Conservation (phyloP, 2,797 vertebrate genomes). For the Euthynnus affinis region DNA sequence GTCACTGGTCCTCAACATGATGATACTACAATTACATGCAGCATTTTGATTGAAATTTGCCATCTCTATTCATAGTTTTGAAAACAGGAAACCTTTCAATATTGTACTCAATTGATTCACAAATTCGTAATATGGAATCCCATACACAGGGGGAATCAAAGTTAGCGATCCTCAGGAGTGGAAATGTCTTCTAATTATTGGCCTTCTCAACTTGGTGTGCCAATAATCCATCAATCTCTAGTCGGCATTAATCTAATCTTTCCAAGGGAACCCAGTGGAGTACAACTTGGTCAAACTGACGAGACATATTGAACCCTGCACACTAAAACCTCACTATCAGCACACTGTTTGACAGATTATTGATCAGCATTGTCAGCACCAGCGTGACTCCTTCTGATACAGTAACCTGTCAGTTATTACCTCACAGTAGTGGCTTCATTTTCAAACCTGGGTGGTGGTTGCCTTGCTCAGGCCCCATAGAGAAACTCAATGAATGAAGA, state of each 20-base stretch:
- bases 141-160: conserved; percentile 1
- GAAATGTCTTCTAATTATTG: background rate
- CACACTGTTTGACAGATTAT: conserved; percentile 41
- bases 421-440: conserved; percentile 25
- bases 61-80: background rate
- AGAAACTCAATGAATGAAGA: conserved; percentile 35
- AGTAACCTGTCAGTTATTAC: conserved; percentile 17
- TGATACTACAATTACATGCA: conserved; percentile 1
- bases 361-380: conserved; percentile 58
- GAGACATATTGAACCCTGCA: conserved; percentile 13
- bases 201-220: background rate
- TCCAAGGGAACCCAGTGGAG: conserved; percentile 13
- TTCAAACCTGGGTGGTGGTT: conserved; percentile 34
- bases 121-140: background rate
- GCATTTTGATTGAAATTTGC: background rate
- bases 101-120: background rate
- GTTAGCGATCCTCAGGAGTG: background rate
- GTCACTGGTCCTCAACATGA: conserved; percentile 4
- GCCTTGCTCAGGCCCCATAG: background rate
- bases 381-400: conserved; percentile 21
- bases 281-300: conserved; percentile 25
- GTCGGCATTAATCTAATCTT: conserved; percentile 30
- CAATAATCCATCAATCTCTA: background rate
- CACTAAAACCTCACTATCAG: conserved; percentile 39
- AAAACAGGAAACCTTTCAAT: background rate